These are phyloP conservation scores for Hydrophis major DNA, from an alignment of 2,797 vertebrate species.

Conservation along the genomic window DNA sequence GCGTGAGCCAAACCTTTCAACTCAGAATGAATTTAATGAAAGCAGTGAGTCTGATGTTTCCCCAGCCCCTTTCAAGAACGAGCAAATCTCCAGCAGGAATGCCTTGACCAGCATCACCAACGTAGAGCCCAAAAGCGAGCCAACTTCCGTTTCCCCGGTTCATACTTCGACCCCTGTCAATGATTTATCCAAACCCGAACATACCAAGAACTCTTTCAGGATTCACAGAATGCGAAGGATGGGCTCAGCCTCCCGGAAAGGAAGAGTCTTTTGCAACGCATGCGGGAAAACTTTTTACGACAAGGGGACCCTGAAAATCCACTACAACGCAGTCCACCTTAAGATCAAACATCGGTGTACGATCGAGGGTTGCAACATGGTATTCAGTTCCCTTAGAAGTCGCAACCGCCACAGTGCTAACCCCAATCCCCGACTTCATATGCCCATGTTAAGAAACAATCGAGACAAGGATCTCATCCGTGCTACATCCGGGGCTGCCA, in stretches of 20 bases:
- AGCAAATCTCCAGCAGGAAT: slow-evolving; percentile 88
- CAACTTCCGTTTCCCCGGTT: slow-evolving; percentile 86
- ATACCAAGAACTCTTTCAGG: slow-evolving; percentile 79
- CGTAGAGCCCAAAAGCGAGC: slow-evolving; percentile 95
- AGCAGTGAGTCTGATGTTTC: slow-evolving; percentile 97
- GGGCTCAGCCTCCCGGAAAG: slow-evolving; percentile 93
- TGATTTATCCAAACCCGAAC: slow-evolving; percentile 75
- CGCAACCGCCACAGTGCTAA: slow-evolving; percentile 97
- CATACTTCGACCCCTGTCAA: slow-evolving; percentile 83
- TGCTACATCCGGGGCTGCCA: slow-evolving; percentile 84
- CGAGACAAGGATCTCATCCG: slow-evolving; percentile 98
- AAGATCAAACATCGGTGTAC: slow-evolving; percentile 83
- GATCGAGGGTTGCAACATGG: slow-evolving; percentile 85
- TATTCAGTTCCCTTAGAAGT: slow-evolving; percentile 96
- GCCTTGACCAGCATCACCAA: slow-evolving; percentile 84
- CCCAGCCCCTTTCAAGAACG: slow-evolving; percentile 88
- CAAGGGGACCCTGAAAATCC: slow-evolving; percentile 83
- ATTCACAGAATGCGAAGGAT: slow-evolving; percentile 85
- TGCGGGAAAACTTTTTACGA: slow-evolving; percentile 86
- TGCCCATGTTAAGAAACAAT: slow-evolving; percentile 92
- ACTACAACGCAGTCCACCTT: slow-evolving; percentile 81
- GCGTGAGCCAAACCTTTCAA: slow-evolving; percentile 87
- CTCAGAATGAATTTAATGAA: slow-evolving; percentile 90
- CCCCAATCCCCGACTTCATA: slow-evolving; percentile 85
- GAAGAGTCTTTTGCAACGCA: slow-evolving; percentile 96